Evolutionary conservation across 2,888 invertebrate species (phyloP), one percentile per base, ranked within the genome.

Genomic region (Deladenus siricidicola): DNA sequence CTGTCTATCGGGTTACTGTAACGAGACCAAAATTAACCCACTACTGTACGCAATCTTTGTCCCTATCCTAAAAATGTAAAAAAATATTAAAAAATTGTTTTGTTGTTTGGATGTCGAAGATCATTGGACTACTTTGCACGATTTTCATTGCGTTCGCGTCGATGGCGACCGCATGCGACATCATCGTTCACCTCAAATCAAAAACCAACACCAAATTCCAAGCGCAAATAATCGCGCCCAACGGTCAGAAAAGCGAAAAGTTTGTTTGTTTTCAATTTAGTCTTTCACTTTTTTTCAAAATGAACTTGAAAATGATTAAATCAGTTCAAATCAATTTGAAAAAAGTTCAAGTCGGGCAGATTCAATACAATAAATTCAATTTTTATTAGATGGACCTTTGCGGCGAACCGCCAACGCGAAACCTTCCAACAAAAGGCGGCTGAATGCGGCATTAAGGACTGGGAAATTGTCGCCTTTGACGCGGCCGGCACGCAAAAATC

Each of bases 371-470:
- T n/a, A 26, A 45, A 21, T 2, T 4, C 17, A 51, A 51, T 39
- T 19, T 26, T 28, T 26, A 19, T 8, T 48, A 76, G 76, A 63
- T 76, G 73, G 74, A 68, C 60, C n/a, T 74, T 70, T 60, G 43
- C 66, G 34, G 71, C 72, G 65, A 70, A 73, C 43, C 64, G 69
- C 14, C 66, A 65, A 49, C 69, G 69, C 57, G 69, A 75, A 56
- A 76, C 75, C 4, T 76, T 74, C 69, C 75, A 77, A 56, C 72
- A 76, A 63, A 73, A 71, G 60, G 75, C 75, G n/a, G 65, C 64
- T 34, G 76, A 73, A 57, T 76, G 76, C 52, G 74, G 73, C 57
- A 59, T 73, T 23, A 69, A 68, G 21, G 62, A 71, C 45, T 76
- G 73, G 73, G 64, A 69, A 50, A 67, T 76, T 50, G 52, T 60